Base-by-base conservation (phyloP, 1,140 invertebrate genomes). In the Campoletis sonorensis region DNA sequence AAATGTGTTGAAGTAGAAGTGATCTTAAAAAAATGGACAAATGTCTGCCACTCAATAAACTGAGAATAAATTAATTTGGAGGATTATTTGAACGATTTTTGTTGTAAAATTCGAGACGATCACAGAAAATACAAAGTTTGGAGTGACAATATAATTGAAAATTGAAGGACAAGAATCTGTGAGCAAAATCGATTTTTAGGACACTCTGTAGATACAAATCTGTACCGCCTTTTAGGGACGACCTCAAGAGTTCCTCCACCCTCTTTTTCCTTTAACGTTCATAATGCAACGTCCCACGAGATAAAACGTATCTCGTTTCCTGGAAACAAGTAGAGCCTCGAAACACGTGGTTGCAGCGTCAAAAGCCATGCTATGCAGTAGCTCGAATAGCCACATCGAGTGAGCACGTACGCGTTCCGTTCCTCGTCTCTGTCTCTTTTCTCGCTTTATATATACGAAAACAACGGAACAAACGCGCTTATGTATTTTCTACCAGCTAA, bases 401-500 rank as follows among this genome's bases (percentile, higher is more conserved):
- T 26, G 15, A 64, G 61, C 61, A 64, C 61, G 61, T 64, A 64
- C 21, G 21, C 51, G 51, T 54, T 54, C 4, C n/a, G 18, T 18
- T 64, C 23, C 11, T 27, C 61, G 7, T 64, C 61, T 64, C 61
- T 64, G 23, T 45, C 40, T 13, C 40, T 13, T 13, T 45, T 45
- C 40, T 45, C 40, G 5, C 40, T 45, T 13, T 45, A 13, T 45
- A 45, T 45, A 45, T 16, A 64, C 23, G 61, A 64, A n/a, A 64
- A 64, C 61, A 64, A 26, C 61, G 23, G 27, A 26, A 13, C n/a
- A 64, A 64, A 64, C 61, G 61, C 21, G 61, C 61, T 64, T 64
- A 64, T 23, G 61, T 64, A 64, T 23, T 64, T 64, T 16, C 61
- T 64, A 64, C 61, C 23, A 64, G 61, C n/a, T 64, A 64, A 64